Base-by-base conservation (phyloP, 2,888 invertebrate species). In the Sphecodes monilicornis region DNA sequence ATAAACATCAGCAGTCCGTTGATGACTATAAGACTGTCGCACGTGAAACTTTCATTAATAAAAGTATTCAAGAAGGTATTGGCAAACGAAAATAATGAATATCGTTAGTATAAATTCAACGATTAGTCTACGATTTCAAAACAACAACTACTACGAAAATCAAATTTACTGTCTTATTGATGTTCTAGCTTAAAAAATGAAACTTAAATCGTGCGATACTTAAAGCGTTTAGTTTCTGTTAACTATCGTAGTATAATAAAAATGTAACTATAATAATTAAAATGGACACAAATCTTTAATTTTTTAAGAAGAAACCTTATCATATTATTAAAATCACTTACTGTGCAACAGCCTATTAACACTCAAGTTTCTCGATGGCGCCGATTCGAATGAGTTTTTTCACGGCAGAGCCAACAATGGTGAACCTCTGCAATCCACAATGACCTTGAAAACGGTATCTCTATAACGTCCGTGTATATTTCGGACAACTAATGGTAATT, bases 381-480 rank as follows among this genome's bases (percentile, higher is more conserved):
- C 29, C 43, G 22, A 32, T 70, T 60, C n/a, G 57, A 41, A 54
- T 64, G 36, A 22, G 13, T 26, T 41, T n/a, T n/a, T 5, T 13
- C 54, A 41, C 66, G 50, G 36, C 66, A 29, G 36, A 69, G 22
- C 26, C 29, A 54, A 69, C 54, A 43, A 39, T n/a, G 26, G 16
- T 16, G 36, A 16, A 11, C 41, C 60, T 64, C 78, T 64, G 43
- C n/a, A 29, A 46, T 71, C 64, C 60, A 64, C 60, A 46, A 11
- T 43, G 36, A 60, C 43, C 36, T 60, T 26, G 22, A 13, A 5
- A 39, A 39, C n/a, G 29, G 29, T 43, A n/a, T 32, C 13, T 11
- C n/a, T 64, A 39, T 39, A 76, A 68, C 36, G 76, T 76, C 68
- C 68, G 13, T 13, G 41, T 64, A 22, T 32, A 64, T 41, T 8